phyloP scores from a whole-genome alignment of 35 echinoderm and acorn worm genomes.

The Patiria miniata region DNA sequence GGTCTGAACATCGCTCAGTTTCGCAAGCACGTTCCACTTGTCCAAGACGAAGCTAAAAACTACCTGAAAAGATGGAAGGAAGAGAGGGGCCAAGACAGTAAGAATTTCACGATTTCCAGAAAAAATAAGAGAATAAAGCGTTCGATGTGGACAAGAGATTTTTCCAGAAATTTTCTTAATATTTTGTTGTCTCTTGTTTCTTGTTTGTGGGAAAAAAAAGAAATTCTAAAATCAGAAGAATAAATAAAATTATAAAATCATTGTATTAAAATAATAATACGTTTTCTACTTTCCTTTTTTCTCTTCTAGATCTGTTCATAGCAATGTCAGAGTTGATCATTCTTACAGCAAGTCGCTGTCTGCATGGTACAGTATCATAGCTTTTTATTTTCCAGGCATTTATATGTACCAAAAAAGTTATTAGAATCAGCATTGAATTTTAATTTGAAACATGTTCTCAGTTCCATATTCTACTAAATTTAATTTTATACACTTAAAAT shows the following conservation, averaged over 20 bases:
- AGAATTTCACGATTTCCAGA: conserved; percentile 10
- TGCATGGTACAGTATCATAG: conserved; percentile 52
- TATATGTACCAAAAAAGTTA: too few relatives aligned
- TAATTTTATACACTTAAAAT: too few relatives aligned
- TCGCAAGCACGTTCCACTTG: conserved; percentile 45
- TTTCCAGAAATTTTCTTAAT: too few relatives aligned
- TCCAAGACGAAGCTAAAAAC: conserved; percentile 57
- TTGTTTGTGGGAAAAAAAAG: neutral
- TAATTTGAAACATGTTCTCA: too few relatives aligned
- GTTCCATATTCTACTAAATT: too few relatives aligned
- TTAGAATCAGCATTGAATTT: too few relatives aligned
- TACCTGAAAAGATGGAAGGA: conserved; percentile 72
- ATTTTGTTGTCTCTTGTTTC: too few relatives aligned
- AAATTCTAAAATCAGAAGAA: too few relatives aligned
- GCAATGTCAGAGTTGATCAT: conserved; percentile 66
- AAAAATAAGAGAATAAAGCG: too few relatives aligned
- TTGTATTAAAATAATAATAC: too few relatives aligned
- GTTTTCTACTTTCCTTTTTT: neutral
- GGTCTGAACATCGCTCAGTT: conserved; percentile 77
- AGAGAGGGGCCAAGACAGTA: conserved; percentile 54
- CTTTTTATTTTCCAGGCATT: neutral
- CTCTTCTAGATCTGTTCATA: conserved; percentile 64
- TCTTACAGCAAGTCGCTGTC: conserved; percentile 62
- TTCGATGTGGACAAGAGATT: too few relatives aligned
- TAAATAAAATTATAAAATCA: too few relatives aligned